These are phyloP conservation scores for Macquaria australasica DNA, from an alignment of 2,113 vertebrate genomes.

Conservation along the genomic window DNA sequence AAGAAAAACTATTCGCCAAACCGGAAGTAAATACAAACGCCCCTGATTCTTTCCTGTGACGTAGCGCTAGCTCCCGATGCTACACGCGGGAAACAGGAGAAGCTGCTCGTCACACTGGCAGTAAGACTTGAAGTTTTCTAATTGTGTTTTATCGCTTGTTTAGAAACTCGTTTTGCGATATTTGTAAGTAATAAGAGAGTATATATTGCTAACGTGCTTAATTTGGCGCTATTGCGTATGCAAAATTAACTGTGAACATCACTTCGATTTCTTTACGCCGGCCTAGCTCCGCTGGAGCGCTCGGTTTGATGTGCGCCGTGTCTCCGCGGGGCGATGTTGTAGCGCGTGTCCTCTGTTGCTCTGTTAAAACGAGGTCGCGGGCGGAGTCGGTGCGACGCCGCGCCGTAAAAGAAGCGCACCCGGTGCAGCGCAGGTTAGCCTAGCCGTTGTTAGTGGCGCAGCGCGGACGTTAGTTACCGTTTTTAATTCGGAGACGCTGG, in stretches of 20 bases:
- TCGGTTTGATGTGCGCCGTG: background rate
- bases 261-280: slow-evolving; percentile 34
- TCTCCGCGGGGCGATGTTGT: slow-evolving; percentile 16
- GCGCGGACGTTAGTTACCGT: background rate
- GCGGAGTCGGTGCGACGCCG: accelerated
- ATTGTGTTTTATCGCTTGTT: background rate
- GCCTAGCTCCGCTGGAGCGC: slow-evolving; percentile 48
- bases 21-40: slow-evolving; percentile 69
- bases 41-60: slow-evolving; percentile 74
- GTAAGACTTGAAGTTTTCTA: slow-evolving; percentile 66
- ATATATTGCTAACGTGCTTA: accelerated
- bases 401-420: slow-evolving; percentile 22
- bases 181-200: accelerated
- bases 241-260: background rate
- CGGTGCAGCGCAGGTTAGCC: slow-evolving; percentile 43
- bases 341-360: background rate
- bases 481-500: background rate
- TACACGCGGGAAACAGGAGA: slow-evolving; percentile 86
- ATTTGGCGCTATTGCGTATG: background rate
- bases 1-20: background rate
- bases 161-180: accelerated
- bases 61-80: slow-evolving; percentile 77
- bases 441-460: slow-evolving; percentile 59
- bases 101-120: slow-evolving; percentile 59
- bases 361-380: accelerated